Base-by-base conservation (phyloP, 53 echinoderm and acorn worm genomes). In the Patiria pectinifera region DNA sequence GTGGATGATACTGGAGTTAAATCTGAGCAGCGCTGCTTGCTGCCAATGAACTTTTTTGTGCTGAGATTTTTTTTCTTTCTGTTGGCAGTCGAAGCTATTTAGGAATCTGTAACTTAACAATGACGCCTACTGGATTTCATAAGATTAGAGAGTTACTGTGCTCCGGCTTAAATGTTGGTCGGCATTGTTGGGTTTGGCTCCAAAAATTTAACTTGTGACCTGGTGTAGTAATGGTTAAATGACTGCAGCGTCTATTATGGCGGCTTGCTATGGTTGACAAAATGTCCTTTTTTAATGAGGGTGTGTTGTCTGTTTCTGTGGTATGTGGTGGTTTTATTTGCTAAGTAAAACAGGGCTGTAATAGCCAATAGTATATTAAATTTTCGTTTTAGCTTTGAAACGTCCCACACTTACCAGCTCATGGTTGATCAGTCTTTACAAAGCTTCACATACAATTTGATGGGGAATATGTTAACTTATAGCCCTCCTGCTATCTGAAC, bases 51-150 rank as follows among this genome's bases (percentile, higher is more conserved):
- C 90, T 90, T 80, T 89, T 89, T 89, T 78, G 78, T 60, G 44
- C 78, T 0, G 88, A 62, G 82, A 59, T 58, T 82, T 76, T 88
- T 89, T 61, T 53, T 53, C 53, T 53, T 53, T 53, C 53, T 81
- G 49, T 59, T 80, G 44, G 81, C 14, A 12, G 45, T 90, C 14
- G 69, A 62, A 78, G 90, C 81, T 47, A 3, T 22, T 62, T 80
- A n/a, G 44, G 58, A 90, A 80, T 90, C 90, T 90, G 81, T 90
- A 90, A 90, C 90, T 90, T 66, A 35, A 72, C 90, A 90, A 80
- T 78, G n/a, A 76, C 25, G 89, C 79, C 53, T 78, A 60, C 78
- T 62, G 89, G 90, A 90, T 90, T 80, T 90, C 80, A 48, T 48
- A 47, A 90, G 90, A 80, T 90, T 90, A 90, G 61, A 90, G 90